Evolutionary conservation across 2,888 invertebrate species (phyloP), one percentile per base, ranked within the genome.

Genomic region (Willowsia nigromaculata): DNA sequence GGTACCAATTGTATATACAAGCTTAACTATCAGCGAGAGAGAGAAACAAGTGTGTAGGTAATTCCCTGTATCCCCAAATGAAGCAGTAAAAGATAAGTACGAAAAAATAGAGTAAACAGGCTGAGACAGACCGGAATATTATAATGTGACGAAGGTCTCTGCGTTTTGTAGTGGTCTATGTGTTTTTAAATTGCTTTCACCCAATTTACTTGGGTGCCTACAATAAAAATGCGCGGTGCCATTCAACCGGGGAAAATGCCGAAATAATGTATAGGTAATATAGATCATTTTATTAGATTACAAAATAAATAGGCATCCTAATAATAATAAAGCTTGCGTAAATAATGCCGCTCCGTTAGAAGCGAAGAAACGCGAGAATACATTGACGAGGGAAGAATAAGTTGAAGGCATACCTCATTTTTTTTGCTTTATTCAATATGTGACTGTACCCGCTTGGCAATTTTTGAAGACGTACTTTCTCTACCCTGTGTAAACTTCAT

Each of bases 51-150:
- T n/a, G 18, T 30, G 71, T 43, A n/a, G 25, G 27, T 68, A 86
- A 88, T 84, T 88, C 84, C 84, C 88, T 22, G 22, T 50, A 84
- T 88, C 78, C 84, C 88, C 76, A 76, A 78, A 88, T 88, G 83
- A 78, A 53, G 62, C 33, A 74, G 68, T 13, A 76, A 53, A 76
- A 76, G 40, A 22, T 40, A 71, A 71, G 37, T 13, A 7, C 18
- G 11, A 22, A 27, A 37, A 68, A 40, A 71, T 15, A 7, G 68
- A 56, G 9, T 11, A 71, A 71, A 71, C 68, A 40, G 40, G 40
- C 13, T 22, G 37, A 40, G 40, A 40, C 22, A 40, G 27, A 47
- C 11, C 27, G 1, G 13, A 47, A 15, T 74, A 47, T 74, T 15
- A 27, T 53, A 50, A 50, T 50, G 76, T 50, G 50, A 53, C 15